Conservation (phyloP, 1,140 invertebrate genomes). For the Magallana angulata region DNA sequence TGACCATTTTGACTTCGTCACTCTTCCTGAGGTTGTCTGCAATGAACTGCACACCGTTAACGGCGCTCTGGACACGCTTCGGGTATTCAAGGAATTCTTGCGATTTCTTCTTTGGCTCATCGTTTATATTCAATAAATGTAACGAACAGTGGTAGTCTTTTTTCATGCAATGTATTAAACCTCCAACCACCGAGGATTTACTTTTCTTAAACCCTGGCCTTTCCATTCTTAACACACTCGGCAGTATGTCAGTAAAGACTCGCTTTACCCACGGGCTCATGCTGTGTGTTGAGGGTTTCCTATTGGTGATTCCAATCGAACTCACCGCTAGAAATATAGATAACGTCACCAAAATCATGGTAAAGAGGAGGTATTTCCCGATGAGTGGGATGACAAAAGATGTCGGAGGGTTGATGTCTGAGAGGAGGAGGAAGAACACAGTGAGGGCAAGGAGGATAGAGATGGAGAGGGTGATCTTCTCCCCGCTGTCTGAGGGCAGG, state of each 20-base stretch:
- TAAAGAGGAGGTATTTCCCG: conserved; percentile 99
- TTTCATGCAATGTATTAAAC: neutral
- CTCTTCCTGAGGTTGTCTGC: conserved; percentile 93
- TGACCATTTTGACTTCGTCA: conserved; percentile 76
- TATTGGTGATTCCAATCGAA: conserved; percentile 99
- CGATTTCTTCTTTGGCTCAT: neutral
- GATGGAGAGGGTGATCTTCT: conserved; percentile 95
- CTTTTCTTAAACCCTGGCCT: conserved; percentile 75
- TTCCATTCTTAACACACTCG: conserved; percentile 77
- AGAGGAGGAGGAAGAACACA: conserved; percentile 98
- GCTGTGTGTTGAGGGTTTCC: conserved; percentile 91
- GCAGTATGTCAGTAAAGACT: conserved; percentile 78
- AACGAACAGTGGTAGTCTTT: conserved; percentile 10
- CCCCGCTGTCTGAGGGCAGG: conserved; percentile 88
- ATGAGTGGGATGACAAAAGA: conserved; percentile 83
- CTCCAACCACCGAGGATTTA: conserved; percentile 82
- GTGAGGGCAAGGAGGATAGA: conserved; percentile 99
- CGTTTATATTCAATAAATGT: neutral
- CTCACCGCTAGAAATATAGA: conserved; percentile 99
- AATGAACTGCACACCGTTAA: conserved; percentile 96
- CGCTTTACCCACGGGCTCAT: conserved; percentile 78
- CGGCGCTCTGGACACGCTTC: conserved; percentile 91
- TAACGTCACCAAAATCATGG: conserved; percentile 99
- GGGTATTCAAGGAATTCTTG: conserved; percentile 55
- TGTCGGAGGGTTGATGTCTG: conserved; percentile 97